A percentile compares a stretch with the other conserved stretches of the same genome.
Conservation (phyloP, 2,888 invertebrate species). For the Parnassius glacialis region DNA sequence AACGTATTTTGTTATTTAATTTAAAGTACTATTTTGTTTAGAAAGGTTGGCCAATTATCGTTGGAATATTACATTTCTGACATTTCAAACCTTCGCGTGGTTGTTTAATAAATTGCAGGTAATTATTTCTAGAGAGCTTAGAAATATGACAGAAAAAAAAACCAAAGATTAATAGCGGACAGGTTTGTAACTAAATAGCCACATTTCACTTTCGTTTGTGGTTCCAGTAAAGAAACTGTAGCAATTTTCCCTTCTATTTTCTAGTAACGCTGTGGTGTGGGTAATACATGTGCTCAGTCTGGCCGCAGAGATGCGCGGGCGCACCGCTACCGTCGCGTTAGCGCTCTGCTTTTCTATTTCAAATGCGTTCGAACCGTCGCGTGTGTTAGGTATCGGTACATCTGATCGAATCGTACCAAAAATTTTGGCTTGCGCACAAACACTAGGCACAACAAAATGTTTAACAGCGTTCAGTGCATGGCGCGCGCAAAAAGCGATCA, state of each 20-base stretch:
- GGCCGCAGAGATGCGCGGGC: slow-evolving; percentile 69
- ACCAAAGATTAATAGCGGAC: slow-evolving; percentile 1
- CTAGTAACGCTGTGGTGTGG: slow-evolving; percentile 41
- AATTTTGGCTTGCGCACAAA: slow-evolving; percentile 48
- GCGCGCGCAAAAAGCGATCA: slow-evolving; percentile 65
- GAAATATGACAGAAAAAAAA: not conserved
- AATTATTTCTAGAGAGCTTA: not conserved
- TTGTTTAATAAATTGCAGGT: not conserved
- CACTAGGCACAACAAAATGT: slow-evolving; percentile 75
- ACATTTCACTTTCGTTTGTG: slow-evolving; percentile 25
- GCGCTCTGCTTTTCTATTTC: slow-evolving; percentile 51
- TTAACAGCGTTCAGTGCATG: slow-evolving; percentile 78
- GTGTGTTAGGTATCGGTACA: slow-evolving; percentile 3
- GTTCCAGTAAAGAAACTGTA: slow-evolving; percentile 21
- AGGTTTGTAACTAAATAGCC: slow-evolving; percentile 9
- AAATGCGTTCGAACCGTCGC: slow-evolving; percentile 35
- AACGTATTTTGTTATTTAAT: too few relatives aligned
- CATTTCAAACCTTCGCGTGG: not conserved
- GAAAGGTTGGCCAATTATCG: too few relatives aligned
- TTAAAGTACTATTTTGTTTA: too few relatives aligned
- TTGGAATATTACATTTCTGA: too few relatives aligned
- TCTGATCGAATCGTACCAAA: slow-evolving; percentile 10
- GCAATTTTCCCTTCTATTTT: slow-evolving; percentile 47
- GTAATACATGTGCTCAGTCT: slow-evolving; percentile 52
- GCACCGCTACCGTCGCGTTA: slow-evolving; percentile 60